These are phyloP conservation scores for Torymus aiolomorphi DNA, from an alignment of 2,888 invertebrate species.

Conservation along the genomic window DNA sequence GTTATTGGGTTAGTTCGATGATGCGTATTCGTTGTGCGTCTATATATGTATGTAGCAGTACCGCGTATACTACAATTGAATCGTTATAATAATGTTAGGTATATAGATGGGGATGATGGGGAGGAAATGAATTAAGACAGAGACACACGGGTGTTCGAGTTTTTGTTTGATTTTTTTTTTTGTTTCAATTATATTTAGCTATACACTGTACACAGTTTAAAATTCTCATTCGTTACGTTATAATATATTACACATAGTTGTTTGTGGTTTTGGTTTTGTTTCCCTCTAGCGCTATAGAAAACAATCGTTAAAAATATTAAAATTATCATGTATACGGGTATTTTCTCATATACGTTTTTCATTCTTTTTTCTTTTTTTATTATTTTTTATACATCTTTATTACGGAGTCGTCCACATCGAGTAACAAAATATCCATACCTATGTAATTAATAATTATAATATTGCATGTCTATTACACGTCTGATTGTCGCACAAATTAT, in stretches of 20 bases:
- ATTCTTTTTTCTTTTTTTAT: too few species aligned
- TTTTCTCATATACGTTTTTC: too few species aligned
- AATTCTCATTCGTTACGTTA: constrained; percentile 3
- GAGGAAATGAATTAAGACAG: too few species aligned
- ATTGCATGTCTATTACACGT: constrained; percentile 24
- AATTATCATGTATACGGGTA: background rate
- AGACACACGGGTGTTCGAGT: too few species aligned
- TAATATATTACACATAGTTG: constrained; percentile 6
- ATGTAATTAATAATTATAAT: constrained; percentile 22
- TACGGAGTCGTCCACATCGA: constrained; percentile 14
- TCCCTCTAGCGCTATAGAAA: constrained; percentile 19
- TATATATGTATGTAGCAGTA: too few species aligned
- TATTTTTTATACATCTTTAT: too few species aligned
- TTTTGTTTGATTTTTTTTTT: background rate
- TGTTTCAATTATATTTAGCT: constrained; percentile 53
- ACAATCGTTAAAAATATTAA: constrained; percentile 20
- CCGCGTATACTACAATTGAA: too few species aligned
- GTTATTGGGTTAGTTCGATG: too few species aligned
- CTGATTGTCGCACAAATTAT: constrained; percentile 56
- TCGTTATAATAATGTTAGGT: too few species aligned
- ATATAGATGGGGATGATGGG: too few species aligned
- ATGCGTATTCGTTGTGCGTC: too few species aligned
- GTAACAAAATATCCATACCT: constrained; percentile 42
- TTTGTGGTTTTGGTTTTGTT: too few species aligned
- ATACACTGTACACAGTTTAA: constrained; percentile 57